Evolutionary conservation across 2,888 invertebrate genomes (phyloP).

Genomic region (Trichogramma dendrolimi): DNA sequence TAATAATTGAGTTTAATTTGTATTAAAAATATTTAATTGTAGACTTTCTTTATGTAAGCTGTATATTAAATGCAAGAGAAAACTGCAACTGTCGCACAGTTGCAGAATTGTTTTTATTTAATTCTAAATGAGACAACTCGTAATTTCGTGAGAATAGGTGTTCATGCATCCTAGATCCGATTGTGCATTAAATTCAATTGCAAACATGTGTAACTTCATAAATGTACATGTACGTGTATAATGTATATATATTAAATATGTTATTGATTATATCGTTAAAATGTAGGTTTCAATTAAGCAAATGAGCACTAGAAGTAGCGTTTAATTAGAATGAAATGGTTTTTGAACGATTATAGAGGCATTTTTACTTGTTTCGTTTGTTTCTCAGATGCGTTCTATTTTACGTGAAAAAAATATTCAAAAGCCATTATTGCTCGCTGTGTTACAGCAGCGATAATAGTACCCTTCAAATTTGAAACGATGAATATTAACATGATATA

Average conservation of each 20-base stretch:
- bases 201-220: slow-evolving; percentile 37
- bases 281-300: slow-evolving; percentile 37
- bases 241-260: slow-evolving; percentile 37
- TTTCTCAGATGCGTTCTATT: background rate
- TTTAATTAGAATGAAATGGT: slow-evolving; percentile 9
- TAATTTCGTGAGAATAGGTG: slow-evolving; percentile 21
- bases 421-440: no score
- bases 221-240: slow-evolving; percentile 39
- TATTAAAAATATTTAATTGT: no score
- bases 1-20: no score
- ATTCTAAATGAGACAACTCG: slow-evolving; percentile 19
- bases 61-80: no score
- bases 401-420: no score
- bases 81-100: no score
- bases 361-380: slow-evolving; percentile 22
- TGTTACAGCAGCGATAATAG: no score
- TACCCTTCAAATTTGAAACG: slow-evolving; percentile 8
- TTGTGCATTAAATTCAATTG: slow-evolving; percentile 33
- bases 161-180: slow-evolving; percentile 35
- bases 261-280: slow-evolving; percentile 38
- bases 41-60: no score
- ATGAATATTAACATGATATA: slow-evolving; percentile 24
- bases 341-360: slow-evolving; percentile 17
- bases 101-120: slow-evolving; percentile 9
- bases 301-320: slow-evolving; percentile 12